Conservation (phyloP, 2,888 invertebrate genomes). For the Protula sp. region DNA sequence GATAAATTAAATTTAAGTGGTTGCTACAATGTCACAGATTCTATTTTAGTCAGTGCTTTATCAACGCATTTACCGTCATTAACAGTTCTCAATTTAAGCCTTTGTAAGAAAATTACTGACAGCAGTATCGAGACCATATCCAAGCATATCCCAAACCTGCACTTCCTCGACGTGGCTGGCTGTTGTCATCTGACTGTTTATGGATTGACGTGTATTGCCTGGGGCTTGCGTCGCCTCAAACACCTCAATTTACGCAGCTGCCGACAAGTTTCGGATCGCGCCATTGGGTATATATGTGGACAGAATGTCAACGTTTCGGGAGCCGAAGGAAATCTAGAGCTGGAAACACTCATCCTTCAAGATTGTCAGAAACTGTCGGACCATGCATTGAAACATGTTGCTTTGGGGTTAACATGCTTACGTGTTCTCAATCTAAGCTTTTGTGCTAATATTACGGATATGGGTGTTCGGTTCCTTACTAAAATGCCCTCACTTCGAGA, state of each 20-base stretch:
- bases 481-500: conserved; percentile 77
- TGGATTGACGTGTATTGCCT: conserved; percentile 77
- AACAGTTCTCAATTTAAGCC: conserved; percentile 75
- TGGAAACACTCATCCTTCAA: conserved; percentile 83
- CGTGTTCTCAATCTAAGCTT: conserved; percentile 87
- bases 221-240: conserved; percentile 78
- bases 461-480: conserved; percentile 80
- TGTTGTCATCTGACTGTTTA: conserved; percentile 87
- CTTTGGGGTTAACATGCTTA: conserved; percentile 71
- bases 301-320: conserved; percentile 13
- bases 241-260: conserved; percentile 84
- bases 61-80: conserved; percentile 69
- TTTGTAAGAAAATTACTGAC: conserved; percentile 95
- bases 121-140: conserved; percentile 79
- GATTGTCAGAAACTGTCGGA: conserved; percentile 92
- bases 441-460: conserved; percentile 90
- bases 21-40: conserved; percentile 87
- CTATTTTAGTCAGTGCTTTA: conserved; percentile 77
- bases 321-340: conserved; percentile 59
- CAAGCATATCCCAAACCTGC: conserved; percentile 74
- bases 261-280: conserved; percentile 85
- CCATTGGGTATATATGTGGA: conserved; percentile 79
- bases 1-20: conserved; percentile 85
- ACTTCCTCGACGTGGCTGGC: conserved; percentile 82
- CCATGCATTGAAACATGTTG: conserved; percentile 79